Base-by-base conservation (phyloP, 1,140 invertebrate species). In the Callitettix versicolor region DNA sequence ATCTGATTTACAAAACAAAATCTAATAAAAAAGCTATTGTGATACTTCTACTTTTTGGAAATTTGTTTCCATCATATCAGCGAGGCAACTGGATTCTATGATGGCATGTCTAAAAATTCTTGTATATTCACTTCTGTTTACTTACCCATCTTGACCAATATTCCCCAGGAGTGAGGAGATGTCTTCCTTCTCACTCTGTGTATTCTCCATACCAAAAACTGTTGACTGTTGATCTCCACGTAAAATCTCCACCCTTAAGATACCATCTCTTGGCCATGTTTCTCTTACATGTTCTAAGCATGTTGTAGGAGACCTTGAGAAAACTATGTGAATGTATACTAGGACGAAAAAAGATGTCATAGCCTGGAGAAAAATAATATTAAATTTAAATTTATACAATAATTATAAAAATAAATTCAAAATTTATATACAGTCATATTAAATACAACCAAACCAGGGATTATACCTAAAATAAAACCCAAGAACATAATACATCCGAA, bases 201-300 rank as follows among this genome's bases (percentile, higher is more conserved):
- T 88, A 64, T 89, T 82, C 68, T 87, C 79, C 64, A 90, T 78
- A 61, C 79, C 82, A 62, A 87, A 87, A 67, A 82, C 80, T 48
- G 79, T 74, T 14, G 58, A 41, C 15, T 68, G 69, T 18, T 72
- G 76, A n/a, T 74, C 67, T 70, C 91, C 86, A 59, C 81, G 76
- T 44, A 95, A 76, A 63, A 98, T 95, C 75, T 98, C 95, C n/a
- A 99, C 91, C 63, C 75, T 63, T 2, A 99, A 73, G 60, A 99
- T 94, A 12, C 96, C 95, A 73, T 98, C 89, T 55, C 89, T 76
- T 1, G 95, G 95, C 95, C 95, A 98, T 17, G 83, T 81, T 60
- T 89, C 78, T 68, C 89, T 81, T 22, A 98, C 80, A 69, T 91
- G 81, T 66, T 93, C 83, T 58, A 98, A 76, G 74, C 95, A 99